Percentiles rank a stretch among this genome's conserved stretches.
phyloP scores from a whole-genome alignment of 2,113 vertebrate species.

The Camelus bactrianus region DNA sequence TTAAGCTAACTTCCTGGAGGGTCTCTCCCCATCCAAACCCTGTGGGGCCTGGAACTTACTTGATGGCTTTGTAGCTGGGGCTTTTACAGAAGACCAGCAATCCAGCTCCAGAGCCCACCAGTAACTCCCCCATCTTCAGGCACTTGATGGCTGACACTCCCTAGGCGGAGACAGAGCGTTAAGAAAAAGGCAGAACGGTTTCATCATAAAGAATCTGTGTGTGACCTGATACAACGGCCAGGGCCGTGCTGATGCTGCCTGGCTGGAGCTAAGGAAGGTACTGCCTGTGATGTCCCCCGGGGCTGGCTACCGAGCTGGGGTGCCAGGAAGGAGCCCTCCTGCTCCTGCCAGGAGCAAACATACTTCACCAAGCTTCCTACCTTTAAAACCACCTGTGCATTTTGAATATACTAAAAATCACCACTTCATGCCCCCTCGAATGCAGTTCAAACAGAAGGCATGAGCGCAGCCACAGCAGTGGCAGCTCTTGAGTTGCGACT shows the following conservation, averaged over 20 bases:
- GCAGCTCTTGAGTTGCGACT: neutral
- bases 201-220: neutral
- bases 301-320: neutral
- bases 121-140: conserved; percentile 89
- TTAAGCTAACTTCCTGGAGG: neutral
- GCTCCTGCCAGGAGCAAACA: neutral
- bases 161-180: conserved; percentile 83
- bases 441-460: neutral
- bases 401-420: neutral
- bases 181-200: neutral
- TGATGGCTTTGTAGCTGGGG: conserved; percentile 90
- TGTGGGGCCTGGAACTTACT: conserved; percentile 86
- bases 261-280: neutral
- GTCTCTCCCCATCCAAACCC: neutral
- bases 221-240: no score
- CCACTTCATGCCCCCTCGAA: neutral
- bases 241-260: neutral
- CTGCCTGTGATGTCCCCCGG: fast-evolving
- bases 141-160: conserved; percentile 90
- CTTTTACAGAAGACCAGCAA: conserved; percentile 90
- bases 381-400: neutral
- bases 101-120: conserved; percentile 93
- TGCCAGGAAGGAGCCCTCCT: neutral
- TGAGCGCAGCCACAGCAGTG: no score
- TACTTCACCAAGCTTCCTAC: neutral